phyloP scores from a whole-genome alignment of 1,140 invertebrate species.

The Cylas formicarius region DNA sequence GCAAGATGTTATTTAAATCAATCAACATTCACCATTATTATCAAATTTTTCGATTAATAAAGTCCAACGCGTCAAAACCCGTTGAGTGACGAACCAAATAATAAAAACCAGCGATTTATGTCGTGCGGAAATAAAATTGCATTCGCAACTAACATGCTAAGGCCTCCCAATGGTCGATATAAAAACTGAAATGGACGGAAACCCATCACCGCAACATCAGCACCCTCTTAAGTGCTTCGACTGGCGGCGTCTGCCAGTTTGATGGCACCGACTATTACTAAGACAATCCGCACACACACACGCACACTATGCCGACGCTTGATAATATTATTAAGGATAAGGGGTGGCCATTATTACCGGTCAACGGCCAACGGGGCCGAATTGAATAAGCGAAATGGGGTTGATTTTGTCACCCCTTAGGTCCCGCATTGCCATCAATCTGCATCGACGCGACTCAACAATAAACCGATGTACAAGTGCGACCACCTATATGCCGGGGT shows the following conservation, averaged over 20 bases:
- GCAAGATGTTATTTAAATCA: no score
- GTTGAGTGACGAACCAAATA: conserved; percentile 13
- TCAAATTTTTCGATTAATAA: conserved; percentile 16
- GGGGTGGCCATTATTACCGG: conserved; percentile 26
- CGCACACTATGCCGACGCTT: no score
- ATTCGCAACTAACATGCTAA: conserved; percentile 22
- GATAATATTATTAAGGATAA: conserved; percentile 28
- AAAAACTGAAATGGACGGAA: conserved; percentile 33
- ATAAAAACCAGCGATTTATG: conserved; percentile 24
- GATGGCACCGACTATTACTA: conserved; percentile 24
- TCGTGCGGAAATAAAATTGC: conserved; percentile 21
- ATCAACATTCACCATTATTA: no score
- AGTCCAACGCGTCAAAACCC: no score
- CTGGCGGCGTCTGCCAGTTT: conserved; percentile 25
- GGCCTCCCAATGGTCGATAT: conserved; percentile 29
- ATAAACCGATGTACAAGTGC: conserved; percentile 21
- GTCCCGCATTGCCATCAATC: conserved; percentile 27
- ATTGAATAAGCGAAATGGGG: conserved; percentile 21
- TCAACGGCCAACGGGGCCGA: conserved; percentile 21
- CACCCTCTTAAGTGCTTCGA: conserved; percentile 27
- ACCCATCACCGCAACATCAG: conserved; percentile 27
- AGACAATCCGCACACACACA: conserved; percentile 27
- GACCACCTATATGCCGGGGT: conserved; percentile 11
- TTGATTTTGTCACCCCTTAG: conserved; percentile 14
- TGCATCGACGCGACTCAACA: conserved; percentile 28